These are phyloP conservation scores for Agriopis marginaria DNA, from an alignment of 2,888 invertebrate genomes.

Conservation along the genomic window DNA sequence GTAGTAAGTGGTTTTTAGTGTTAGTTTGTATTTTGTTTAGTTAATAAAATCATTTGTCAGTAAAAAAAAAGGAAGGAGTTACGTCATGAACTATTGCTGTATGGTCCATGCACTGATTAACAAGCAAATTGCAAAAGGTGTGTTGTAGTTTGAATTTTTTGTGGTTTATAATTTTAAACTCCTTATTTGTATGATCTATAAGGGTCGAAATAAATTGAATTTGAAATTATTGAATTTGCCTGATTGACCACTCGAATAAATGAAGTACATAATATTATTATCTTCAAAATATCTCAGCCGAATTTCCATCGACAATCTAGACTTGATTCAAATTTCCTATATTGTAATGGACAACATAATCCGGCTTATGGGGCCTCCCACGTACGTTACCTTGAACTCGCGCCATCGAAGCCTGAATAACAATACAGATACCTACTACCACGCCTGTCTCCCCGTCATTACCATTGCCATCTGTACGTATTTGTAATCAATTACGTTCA, in stretches of 20 bases:
- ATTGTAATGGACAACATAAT: slow-evolving; percentile 48
- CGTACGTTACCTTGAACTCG: slow-evolving; percentile 74
- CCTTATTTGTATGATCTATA: too few relatives aligned
- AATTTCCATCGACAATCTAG: slow-evolving; percentile 1
- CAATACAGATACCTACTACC: slow-evolving; percentile 53
- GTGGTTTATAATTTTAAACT: too few relatives aligned
- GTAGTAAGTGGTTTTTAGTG: too few relatives aligned
- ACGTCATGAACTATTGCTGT: too few relatives aligned
- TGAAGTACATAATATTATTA: too few relatives aligned
- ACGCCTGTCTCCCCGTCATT: slow-evolving; percentile 40
- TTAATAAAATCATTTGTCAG: too few relatives aligned
- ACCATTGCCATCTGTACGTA: slow-evolving; percentile 38
- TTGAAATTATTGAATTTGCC: not conserved
- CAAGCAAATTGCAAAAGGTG: too few relatives aligned
- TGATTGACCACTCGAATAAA: not conserved
- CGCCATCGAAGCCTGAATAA: slow-evolving; percentile 65
- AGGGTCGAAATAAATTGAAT: too few relatives aligned
- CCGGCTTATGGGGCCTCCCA: slow-evolving; percentile 64
- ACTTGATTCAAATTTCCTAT: slow-evolving; percentile 26
- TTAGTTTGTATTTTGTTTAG: too few relatives aligned
- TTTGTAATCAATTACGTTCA: slow-evolving; percentile 21
- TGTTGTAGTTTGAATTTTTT: too few relatives aligned
- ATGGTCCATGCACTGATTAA: too few relatives aligned
- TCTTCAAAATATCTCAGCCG: not conserved
- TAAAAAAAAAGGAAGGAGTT: too few relatives aligned